Base-by-base conservation (phyloP, 2,113 vertebrate genomes). In the Zosterops borbonicus region DNA sequence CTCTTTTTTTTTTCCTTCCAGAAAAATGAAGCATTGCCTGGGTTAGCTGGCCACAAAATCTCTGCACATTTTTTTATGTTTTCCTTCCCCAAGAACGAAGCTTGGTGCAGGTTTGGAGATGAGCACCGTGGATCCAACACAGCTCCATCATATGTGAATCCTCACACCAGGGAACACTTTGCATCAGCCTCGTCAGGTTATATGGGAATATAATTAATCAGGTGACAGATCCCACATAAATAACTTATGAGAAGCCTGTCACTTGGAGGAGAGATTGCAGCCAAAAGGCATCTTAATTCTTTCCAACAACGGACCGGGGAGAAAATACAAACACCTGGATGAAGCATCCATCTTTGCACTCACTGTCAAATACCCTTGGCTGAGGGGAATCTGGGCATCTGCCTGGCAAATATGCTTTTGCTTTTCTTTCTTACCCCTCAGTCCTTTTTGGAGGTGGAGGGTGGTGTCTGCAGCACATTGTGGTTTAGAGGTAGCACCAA, bases 141-240 rank as follows among this genome's bases (percentile, higher is more conserved):
- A 0, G 44, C 37, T 76, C 49, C 37, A 52, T 37, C 88, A 77
- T 35, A 24, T 0, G 0, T 37, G 71, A 85, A 85, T 58, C 62
- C 44, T 56, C 62, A 37, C 1, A 0, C 71, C 65, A 12, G 35
- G 52, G 79, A 88, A 77, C 14, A 3, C 23, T 90, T 33, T 92
- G 63, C 63, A 86, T 58, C 85, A 80, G 55, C 28, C 47, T 62
- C 6, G 0, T 59, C 73, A 88, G 56, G 33, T 67, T 89, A 47
- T 74, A 70, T 4, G 56, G 76, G 64, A 86, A 90, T 84, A 60
- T 80, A 92, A 90, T 95, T 90, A 93, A 90, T 70, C 79, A 83
- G 47, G 90, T 89, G 88, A 77, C 75, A 62, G 47, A 73, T 86
- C 55, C 64, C 71, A 63, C 55, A 63, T 90, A 81, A 96, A 95